phyloP scores from a whole-genome alignment of 2,888 invertebrate species.

The Cenopis cana region DNA sequence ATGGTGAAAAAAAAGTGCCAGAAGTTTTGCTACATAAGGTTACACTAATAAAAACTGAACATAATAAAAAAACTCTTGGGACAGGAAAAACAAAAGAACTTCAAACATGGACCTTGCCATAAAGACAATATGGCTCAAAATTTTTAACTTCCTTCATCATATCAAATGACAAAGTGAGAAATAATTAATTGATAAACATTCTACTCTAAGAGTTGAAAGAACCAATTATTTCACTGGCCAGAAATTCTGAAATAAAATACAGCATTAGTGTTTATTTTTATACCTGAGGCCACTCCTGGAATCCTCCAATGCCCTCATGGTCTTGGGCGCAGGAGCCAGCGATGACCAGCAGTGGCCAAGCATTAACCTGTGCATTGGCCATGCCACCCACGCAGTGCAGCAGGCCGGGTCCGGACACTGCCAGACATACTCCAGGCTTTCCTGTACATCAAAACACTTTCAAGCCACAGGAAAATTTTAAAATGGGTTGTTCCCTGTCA shows the following conservation, averaged over 20 bases:
- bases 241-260: neutral
- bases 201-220: too few relatives aligned
- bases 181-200: too few relatives aligned
- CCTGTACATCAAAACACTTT: slow-evolving; percentile 65
- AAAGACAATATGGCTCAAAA: neutral
- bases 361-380: slow-evolving; percentile 98
- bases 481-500: neutral
- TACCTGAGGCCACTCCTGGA: slow-evolving; percentile 97
- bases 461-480: neutral
- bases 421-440: slow-evolving; percentile 95
- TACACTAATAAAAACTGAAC: too few relatives aligned
- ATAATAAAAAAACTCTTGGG: too few relatives aligned
- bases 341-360: slow-evolving; percentile 97
- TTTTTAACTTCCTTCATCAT: neutral
- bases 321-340: slow-evolving; percentile 96
- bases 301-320: slow-evolving; percentile 98
- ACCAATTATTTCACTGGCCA: neutral
- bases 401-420: slow-evolving; percentile 97
- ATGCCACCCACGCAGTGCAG: slow-evolving; percentile 97
- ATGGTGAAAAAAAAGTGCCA: too few relatives aligned
- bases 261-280: neutral
- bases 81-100: neutral
- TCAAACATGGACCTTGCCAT: neutral
- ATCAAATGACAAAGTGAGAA: too few relatives aligned
- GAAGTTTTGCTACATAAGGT: too few relatives aligned